phyloP scores from a whole-genome alignment of 1,140 invertebrate genomes.

The Drosophila persimilis region DNA sequence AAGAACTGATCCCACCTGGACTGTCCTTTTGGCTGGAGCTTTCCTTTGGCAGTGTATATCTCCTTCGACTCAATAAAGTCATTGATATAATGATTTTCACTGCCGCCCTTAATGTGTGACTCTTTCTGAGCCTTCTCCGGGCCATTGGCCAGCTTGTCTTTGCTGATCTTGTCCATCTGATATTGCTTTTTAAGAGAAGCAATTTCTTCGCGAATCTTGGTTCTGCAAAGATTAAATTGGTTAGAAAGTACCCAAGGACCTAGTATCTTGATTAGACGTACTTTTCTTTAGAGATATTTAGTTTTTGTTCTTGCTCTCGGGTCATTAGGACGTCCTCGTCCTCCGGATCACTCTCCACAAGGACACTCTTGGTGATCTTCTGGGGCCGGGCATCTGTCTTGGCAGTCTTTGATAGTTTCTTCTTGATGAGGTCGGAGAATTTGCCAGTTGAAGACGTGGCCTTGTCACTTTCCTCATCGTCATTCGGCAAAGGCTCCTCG shows the following conservation, averaged over 20 bases:
- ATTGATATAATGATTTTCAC: conserved; percentile 84
- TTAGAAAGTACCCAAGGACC: not conserved
- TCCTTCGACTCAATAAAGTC: conserved; percentile 90
- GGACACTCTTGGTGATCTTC: conserved; percentile 10
- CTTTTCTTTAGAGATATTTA: conserved; percentile 88
- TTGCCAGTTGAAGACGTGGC: not conserved
- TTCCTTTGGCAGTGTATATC: conserved; percentile 89
- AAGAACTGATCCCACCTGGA: conserved; percentile 83
- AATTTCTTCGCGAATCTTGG: conserved; percentile 91
- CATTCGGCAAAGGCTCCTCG: conserved; percentile 83
- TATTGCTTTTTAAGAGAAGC: conserved; percentile 89
- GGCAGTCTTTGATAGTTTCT: conserved; percentile 38
- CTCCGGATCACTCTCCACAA: conserved; percentile 82
- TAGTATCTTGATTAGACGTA: conserved; percentile 75
- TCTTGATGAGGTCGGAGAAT: conserved; percentile 54
- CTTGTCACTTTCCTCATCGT: conserved; percentile 53
- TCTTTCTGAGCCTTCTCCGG: conserved; percentile 82
- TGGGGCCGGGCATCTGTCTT: conserved; percentile 38
- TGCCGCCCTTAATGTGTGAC: conserved; percentile 75
- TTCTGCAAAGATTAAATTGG: conserved; percentile 84
- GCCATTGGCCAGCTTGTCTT: conserved; percentile 83
- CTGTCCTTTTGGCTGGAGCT: conserved; percentile 88
- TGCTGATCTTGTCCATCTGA: conserved; percentile 82
- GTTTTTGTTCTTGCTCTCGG: conserved; percentile 82
- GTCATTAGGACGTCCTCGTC: conserved; percentile 85